phyloP scores from a whole-genome alignment of 2,797 vertebrate species.

The Poecilia picta region DNA sequence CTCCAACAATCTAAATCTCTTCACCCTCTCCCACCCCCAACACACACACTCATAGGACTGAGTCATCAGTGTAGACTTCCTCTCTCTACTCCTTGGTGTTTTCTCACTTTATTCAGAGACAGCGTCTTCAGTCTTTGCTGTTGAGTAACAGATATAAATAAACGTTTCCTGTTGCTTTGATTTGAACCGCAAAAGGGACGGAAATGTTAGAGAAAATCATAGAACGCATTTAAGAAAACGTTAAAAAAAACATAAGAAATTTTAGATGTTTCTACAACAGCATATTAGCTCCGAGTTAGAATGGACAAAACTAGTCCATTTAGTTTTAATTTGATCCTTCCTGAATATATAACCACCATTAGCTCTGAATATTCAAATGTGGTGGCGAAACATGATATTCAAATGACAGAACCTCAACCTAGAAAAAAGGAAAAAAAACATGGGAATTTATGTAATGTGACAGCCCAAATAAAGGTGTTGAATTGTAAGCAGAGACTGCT shows the following conservation, averaged over 20 bases:
- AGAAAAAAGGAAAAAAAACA: constrained; percentile 47
- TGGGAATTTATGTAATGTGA: constrained; percentile 56
- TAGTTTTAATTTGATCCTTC: constrained; percentile 15
- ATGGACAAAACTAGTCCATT: neutral
- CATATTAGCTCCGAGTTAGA: constrained; percentile 1
- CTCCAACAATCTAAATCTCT: constrained; percentile 69
- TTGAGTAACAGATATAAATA: constrained; percentile 50
- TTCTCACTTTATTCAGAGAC: constrained; percentile 78
- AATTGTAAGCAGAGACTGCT: constrained; percentile 23
- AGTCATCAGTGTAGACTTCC: constrained; percentile 72
- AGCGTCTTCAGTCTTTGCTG: constrained; percentile 57
- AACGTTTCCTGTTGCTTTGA: constrained; percentile 63
- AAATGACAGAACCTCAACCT: constrained; percentile 30
- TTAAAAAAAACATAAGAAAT: constrained; percentile 50
- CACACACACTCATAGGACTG: constrained; percentile 55
- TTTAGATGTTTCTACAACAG: constrained; percentile 11
- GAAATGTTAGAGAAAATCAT: constrained; percentile 5
- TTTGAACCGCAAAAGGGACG: constrained; percentile 48
- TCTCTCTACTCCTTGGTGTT: constrained; percentile 55
- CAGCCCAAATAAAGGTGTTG: constrained; percentile 46
- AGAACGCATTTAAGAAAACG: constrained; percentile 45
- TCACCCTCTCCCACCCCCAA: neutral
- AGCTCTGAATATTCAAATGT: constrained; percentile 20
- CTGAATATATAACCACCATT: constrained; percentile 4
- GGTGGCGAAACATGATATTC: constrained; percentile 31